Conservation (phyloP, 2,797 vertebrate genomes). For the Calcarius lapponicus region DNA sequence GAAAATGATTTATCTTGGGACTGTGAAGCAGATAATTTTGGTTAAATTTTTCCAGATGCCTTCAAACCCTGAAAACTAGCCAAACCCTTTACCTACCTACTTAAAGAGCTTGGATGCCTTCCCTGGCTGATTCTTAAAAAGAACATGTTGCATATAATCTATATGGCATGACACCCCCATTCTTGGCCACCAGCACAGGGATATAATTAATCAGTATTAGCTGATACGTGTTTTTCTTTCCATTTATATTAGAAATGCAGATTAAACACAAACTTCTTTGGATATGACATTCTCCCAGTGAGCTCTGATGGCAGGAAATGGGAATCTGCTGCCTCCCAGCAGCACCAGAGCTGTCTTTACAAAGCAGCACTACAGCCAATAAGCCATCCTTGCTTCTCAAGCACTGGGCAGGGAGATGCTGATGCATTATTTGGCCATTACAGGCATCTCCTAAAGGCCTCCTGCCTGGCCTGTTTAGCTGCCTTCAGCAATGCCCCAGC, state of each 20-base stretch:
- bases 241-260: slow-evolving; percentile 11
- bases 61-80: slow-evolving; percentile 55
- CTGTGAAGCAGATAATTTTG: slow-evolving; percentile 80
- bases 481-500: background rate
- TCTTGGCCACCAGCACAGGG: slow-evolving; percentile 9
- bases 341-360: background rate
- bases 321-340: background rate
- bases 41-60: slow-evolving; percentile 80
- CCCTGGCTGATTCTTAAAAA: slow-evolving; percentile 47
- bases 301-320: background rate
- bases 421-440: background rate
- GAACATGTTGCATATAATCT: background rate
- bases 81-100: slow-evolving; percentile 79
- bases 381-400: background rate
- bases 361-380: background rate
- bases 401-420: background rate
- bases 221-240: slow-evolving; percentile 17
- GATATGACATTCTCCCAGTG: background rate
- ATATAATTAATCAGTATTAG: slow-evolving; percentile 47
- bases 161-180: background rate
- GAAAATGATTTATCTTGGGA: slow-evolving; percentile 83
- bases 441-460: background rate
- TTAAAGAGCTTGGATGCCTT: slow-evolving; percentile 37
- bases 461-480: background rate
- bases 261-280: background rate